phyloP scores from a whole-genome alignment of 2,113 vertebrate species.

The Oryzias melastigma region DNA sequence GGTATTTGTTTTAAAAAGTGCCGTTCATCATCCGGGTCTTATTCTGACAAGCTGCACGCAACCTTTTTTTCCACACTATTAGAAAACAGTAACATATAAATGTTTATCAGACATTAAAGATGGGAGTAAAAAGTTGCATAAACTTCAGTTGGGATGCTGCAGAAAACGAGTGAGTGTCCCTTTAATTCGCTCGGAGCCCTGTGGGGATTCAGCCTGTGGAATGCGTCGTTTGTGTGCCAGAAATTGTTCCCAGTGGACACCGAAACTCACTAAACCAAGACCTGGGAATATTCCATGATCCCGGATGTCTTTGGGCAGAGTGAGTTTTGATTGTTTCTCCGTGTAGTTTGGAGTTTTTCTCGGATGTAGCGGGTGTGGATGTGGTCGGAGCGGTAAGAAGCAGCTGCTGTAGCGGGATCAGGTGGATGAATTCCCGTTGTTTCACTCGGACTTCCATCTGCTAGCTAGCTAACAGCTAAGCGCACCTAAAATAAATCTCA shows the following conservation, averaged over 20 bases:
- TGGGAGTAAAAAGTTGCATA: too few species aligned
- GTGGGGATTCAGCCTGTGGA: constrained; percentile 71
- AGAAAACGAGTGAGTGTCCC: constrained; percentile 69
- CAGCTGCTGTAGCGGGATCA: constrained; percentile 56
- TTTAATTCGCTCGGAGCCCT: constrained; percentile 70
- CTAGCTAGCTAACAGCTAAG: constrained; percentile 26
- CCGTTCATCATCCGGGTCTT: too few species aligned
- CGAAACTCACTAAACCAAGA: constrained; percentile 47
- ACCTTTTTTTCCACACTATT: too few species aligned
- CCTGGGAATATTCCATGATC: constrained; percentile 37
- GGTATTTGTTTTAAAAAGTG: too few species aligned
- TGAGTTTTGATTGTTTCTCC: neutral
- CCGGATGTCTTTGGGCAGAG: constrained; percentile 6
- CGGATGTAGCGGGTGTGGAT: constrained; percentile 6
- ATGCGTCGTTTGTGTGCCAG: constrained; percentile 72
- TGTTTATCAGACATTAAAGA: too few species aligned
- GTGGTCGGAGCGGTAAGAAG: constrained; percentile 55
- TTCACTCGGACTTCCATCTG: constrained; percentile 44
- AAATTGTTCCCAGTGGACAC: constrained; percentile 69
- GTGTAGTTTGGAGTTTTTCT: neutral
- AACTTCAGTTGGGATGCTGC: neutral
- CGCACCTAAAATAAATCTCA: neutral
- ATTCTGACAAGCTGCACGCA: too few species aligned
- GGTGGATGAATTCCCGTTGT: constrained; percentile 67
- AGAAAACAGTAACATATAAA: too few species aligned